Evolutionary conservation across 2,113 vertebrate genomes (phyloP), one percentile per base, ranked within the genome.

Genomic region (Notarius quadriscutis): DNA sequence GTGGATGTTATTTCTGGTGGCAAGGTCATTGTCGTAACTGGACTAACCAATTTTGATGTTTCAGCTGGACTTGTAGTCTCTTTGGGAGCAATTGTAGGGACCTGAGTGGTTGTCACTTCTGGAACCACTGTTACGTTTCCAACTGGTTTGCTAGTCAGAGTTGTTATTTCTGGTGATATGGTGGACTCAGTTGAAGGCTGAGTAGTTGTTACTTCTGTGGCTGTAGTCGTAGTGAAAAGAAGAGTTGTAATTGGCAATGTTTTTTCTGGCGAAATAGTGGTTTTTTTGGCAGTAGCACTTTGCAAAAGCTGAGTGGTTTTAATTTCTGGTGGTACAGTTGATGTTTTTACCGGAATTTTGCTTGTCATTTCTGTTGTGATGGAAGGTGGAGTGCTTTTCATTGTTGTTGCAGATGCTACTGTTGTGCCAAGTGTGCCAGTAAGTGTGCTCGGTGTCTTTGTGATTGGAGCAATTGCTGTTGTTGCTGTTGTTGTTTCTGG

Each of bases 121-220:
- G 41, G 34, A 41, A 41, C 41, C 41, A 41, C 41, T 41, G 41
- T 41, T 41, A 41, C 41, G 41, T 41, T 41, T 41, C 41, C 41
- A 41, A 41, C 41, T 41, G 41, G 41, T 41, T 41, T 77, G 69
- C 79, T 89, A 51, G 87, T 71, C 34, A 60, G 27, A 81, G 81
- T 27, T 41, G 82, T 75, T 67, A 75, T 75, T 71, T 15, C 88
- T 0, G 0, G 14, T 27, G 22, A 4, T 41, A 75, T 62, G n/a
- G 83, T 58, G 53, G 48, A 10, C 0, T 81, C 25, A 71, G 4
- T 15, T 15, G 5, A 14, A 34, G 41, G 41, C 41, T 41, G 41
- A 41, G 41, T 41, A 41, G 41, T 41, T 41, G 41, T 41, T 4
- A 41, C 3, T 41, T 41, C 3, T 41, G 41, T 41, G 41, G 41